Conservation (phyloP, 92 coral and sea anemone genomes). For the Palythoa grandiflora region DNA sequence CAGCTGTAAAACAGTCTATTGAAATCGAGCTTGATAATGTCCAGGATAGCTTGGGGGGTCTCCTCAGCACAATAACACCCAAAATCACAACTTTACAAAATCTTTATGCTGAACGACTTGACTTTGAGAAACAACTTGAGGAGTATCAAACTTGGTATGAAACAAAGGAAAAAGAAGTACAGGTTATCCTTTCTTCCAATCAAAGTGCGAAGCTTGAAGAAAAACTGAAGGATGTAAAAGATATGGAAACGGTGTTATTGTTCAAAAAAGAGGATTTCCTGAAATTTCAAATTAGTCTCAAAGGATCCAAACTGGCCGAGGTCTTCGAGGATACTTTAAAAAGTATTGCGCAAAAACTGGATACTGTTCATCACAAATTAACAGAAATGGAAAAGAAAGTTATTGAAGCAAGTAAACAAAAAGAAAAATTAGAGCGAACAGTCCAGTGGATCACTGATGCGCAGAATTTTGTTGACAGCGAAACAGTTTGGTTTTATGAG, state of each 20-base stretch:
- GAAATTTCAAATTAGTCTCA: slow-evolving; percentile 25
- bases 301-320: slow-evolving; percentile 20
- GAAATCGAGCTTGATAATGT: slow-evolving; percentile 66
- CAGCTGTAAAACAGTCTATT: slow-evolving; percentile 60
- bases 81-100: slow-evolving; percentile 53
- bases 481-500: slow-evolving; percentile 39
- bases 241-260: slow-evolving; percentile 49
- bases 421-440: slow-evolving; percentile 57
- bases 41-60: slow-evolving; percentile 51
- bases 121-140: slow-evolving; percentile 52
- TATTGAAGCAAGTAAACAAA: slow-evolving; percentile 39
- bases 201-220: slow-evolving; percentile 32
- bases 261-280: slow-evolving; percentile 51
- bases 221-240: slow-evolving; percentile 40
- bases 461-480: slow-evolving; percentile 41
- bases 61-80: slow-evolving; percentile 53
- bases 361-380: slow-evolving; percentile 40
- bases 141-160: slow-evolving; percentile 63
- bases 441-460: slow-evolving; percentile 65
- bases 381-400: slow-evolving; percentile 49
- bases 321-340: slow-evolving; percentile 57
- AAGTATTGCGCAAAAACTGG: slow-evolving; percentile 22
- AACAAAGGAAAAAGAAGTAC: slow-evolving; percentile 45
- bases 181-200: neutral
- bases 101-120: slow-evolving; percentile 43